phyloP scores from a whole-genome alignment of 2,797 vertebrate species.

The Sebastolobus alascanus region DNA sequence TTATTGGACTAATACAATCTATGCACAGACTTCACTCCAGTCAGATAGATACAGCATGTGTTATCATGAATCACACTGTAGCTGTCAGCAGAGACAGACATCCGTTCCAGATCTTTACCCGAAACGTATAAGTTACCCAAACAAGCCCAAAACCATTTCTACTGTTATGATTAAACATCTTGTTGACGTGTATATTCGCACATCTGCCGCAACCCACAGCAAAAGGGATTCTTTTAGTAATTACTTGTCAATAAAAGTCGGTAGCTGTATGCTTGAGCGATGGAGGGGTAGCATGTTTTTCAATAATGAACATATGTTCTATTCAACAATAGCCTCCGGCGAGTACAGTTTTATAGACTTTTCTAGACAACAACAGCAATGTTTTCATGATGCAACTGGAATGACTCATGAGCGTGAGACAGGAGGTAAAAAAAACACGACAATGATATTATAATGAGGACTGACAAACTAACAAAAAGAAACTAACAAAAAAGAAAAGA shows the following conservation, averaged over 20 bases:
- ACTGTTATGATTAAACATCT: neutral
- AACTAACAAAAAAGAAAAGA: neutral
- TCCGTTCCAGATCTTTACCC: neutral
- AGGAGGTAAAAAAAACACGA: neutral
- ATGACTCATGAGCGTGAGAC: neutral
- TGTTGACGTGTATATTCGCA: neutral
- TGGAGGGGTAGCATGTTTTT: neutral
- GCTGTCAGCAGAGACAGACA: neutral
- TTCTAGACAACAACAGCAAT: neutral
- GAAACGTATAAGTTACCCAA: neutral
- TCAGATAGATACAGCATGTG: neutral
- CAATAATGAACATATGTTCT: slow-evolving; percentile 1
- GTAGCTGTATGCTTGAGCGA: neutral
- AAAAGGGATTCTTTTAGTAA: neutral
- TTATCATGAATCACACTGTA: neutral
- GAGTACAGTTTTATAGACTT: slow-evolving; percentile 5
- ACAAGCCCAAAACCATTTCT: neutral
- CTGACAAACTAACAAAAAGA: neutral
- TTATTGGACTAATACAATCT: neutral
- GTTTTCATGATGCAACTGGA: neutral
- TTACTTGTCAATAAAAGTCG: neutral
- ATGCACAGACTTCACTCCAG: too few species aligned
- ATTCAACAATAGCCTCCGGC: neutral
- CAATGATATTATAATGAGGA: neutral
- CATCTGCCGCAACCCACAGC: neutral